Evolutionary conservation across 1,140 invertebrate species (phyloP).

Genomic region (Drosophila virilis): DNA sequence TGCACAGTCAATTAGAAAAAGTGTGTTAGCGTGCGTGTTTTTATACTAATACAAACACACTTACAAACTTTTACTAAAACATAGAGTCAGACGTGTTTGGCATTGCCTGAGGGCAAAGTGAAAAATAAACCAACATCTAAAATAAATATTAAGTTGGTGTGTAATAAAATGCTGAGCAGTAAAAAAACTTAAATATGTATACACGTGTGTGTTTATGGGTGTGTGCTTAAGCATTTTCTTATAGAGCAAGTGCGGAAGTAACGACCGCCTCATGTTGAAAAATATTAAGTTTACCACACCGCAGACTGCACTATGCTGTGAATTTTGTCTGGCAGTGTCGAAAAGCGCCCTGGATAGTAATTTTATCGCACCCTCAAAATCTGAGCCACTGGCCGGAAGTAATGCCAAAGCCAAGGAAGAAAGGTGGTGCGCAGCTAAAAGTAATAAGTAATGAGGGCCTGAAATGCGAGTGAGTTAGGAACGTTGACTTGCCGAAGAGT

Average conservation of each 20-base stretch:
- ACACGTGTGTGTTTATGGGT: neutral
- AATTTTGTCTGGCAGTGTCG: conserved; percentile 49
- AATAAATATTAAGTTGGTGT: conserved; percentile 79
- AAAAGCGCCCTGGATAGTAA: conserved; percentile 56
- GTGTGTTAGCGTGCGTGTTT: conserved; percentile 20
- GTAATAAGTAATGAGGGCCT: conserved; percentile 63
- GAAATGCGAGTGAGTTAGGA: conserved; percentile 7
- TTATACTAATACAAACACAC: conserved; percentile 16
- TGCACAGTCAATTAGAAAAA: conserved; percentile 34
- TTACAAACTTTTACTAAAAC: conserved; percentile 10
- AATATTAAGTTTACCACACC: conserved; percentile 45
- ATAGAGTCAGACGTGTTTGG: conserved; percentile 23
- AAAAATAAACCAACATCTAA: conserved; percentile 72
- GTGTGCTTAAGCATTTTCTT: conserved; percentile 47
- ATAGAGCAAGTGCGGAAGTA: conserved; percentile 67
- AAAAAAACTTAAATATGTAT: conserved; percentile 54
- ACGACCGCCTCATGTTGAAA: conserved; percentile 74
- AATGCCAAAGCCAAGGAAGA: conserved; percentile 36
- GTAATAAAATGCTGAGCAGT: conserved; percentile 75
- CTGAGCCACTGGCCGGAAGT: conserved; percentile 59
- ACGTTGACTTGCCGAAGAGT: conserved; percentile 4
- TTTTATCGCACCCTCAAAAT: conserved; percentile 73
- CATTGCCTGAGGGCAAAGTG: conserved; percentile 52
- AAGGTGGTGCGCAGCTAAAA: conserved; percentile 27
- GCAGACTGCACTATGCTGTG: neutral